Evolutionary conservation across 2,113 vertebrate genomes (phyloP), one percentile per base, ranked within the genome.

Genomic region (Marcusenius ussheri): DNA sequence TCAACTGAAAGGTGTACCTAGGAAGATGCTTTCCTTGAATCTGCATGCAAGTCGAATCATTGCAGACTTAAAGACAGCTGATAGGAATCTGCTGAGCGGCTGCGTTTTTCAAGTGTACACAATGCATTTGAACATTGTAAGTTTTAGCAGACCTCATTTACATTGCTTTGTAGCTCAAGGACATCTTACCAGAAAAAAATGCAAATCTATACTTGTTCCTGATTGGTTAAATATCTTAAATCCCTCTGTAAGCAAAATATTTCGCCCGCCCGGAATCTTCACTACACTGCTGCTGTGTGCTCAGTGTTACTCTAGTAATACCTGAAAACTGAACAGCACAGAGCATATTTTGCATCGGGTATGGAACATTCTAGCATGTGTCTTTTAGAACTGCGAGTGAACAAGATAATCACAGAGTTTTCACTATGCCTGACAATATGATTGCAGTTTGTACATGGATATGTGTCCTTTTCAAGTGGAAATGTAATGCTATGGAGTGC

Each of bases 21-120:
- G 39, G 21, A 46, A 62, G 89, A 17, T 58, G 50, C 89, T 83
- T 50, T 19, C 77, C 49, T 46, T 58, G 39, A 53, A 17, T 27
- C 15, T 89, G 39, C 50, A 85, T 84, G 89, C 80, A 45, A 19
- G 51, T 51, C 39, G 35, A 42, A 89, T 89, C 51, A 62, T 85
- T 46, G 21, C 80, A 47, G 89, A 85, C 39, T 85, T 89, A 84
- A 62, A 84, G n/a, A 89, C 80, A 47, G 39, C 51, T 89, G 77
- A 84, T 84, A 84, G 77, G 24, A 84, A 89, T 89, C 80, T 89
- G 88, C 88, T 84, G 89, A 89, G 77, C 5, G 80, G 46, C 46
- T 35, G 47, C 70, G 27, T 62, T 84, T 89, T 27, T 45, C n/a
- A 58, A 83, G 39, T 62, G 53, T 58, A 58, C n/a, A 84, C 53